These are phyloP conservation scores for Eilema griseolum DNA, from an alignment of 2,888 invertebrate species.

Conservation along the genomic window DNA sequence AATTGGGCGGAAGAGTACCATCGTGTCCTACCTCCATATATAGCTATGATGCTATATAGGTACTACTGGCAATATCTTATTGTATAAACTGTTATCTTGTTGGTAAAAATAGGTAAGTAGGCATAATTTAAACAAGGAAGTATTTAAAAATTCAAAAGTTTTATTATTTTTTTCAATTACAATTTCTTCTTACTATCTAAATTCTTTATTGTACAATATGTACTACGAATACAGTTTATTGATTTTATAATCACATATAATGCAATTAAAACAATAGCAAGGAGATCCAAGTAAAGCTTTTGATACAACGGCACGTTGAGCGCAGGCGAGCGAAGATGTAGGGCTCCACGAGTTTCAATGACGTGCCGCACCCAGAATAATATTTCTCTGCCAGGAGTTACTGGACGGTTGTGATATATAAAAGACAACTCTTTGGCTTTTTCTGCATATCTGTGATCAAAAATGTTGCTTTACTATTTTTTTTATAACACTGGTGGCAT, in stretches of 20 bases:
- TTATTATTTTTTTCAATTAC: neutral
- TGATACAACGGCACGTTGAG: slow-evolving; percentile 62
- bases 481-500: too few species aligned
- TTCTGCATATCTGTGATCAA: slow-evolving; percentile 53
- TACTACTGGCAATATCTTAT: neutral
- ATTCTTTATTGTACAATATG: neutral
- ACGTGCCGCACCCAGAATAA: slow-evolving; percentile 67
- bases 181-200: slow-evolving; percentile 2
- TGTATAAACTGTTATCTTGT: neutral
- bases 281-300: slow-evolving; percentile 60
- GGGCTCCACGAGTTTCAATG: slow-evolving; percentile 58
- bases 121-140: neutral
- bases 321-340: slow-evolving; percentile 62
- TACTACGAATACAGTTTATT: neutral
- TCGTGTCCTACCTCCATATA: too few species aligned
- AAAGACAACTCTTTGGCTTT: slow-evolving; percentile 56
- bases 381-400: slow-evolving; percentile 56
- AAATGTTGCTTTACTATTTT: slow-evolving; percentile 7
- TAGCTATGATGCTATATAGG: too few species aligned
- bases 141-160: neutral
- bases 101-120: neutral
- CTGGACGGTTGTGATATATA: slow-evolving; percentile 61
- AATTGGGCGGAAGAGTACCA: too few species aligned
- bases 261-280: slow-evolving; percentile 16
- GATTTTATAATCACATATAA: slow-evolving; percentile 1